Evolutionary conservation across 2,113 vertebrate species (phyloP).

Genomic region (Zootoca vivipara): DNA sequence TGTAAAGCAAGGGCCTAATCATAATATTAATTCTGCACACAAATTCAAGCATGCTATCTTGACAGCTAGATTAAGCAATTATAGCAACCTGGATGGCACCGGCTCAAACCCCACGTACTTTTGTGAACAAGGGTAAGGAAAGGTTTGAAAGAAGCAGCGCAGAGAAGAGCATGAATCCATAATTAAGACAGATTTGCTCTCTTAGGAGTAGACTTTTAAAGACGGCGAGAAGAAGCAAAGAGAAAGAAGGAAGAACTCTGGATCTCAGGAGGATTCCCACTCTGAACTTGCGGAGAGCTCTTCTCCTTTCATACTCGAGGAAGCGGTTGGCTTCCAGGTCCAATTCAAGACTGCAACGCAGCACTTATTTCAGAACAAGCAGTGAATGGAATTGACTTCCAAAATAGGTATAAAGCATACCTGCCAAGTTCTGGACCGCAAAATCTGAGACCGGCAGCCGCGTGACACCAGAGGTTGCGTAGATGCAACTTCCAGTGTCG

Average conservation of each 20-base stretch:
- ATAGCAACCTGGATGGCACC: not conserved
- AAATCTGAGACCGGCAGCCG: too few relatives aligned
- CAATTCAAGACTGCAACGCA: not conserved
- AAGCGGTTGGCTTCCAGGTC: not conserved
- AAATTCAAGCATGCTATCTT: conserved; percentile 20
- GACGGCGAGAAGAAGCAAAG: conserved; percentile 13
- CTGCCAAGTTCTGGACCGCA: too few relatives aligned
- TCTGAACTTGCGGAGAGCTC: not conserved
- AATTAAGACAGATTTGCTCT: conserved; percentile 34
- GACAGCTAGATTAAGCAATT: conserved; percentile 7
- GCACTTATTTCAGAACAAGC: not conserved
- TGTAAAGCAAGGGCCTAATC: conserved; percentile 12
- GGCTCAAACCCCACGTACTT: not conserved
- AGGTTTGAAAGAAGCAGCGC: not conserved
- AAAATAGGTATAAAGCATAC: conserved; percentile 15
- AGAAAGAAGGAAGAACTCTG: not conserved
- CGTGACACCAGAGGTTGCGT: too few relatives aligned
- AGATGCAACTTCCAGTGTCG: too few relatives aligned
- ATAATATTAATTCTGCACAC: conserved; percentile 11
- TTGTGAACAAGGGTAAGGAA: conserved; percentile 9
- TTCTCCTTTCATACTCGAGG: not conserved
- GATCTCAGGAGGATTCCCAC: not conserved
- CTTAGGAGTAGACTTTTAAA: conserved; percentile 12
- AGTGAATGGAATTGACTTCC: not conserved
- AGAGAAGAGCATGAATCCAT: conserved; percentile 9